phyloP scores from a whole-genome alignment of 2,888 invertebrate genomes.

The Drosophila mayaguana region DNA sequence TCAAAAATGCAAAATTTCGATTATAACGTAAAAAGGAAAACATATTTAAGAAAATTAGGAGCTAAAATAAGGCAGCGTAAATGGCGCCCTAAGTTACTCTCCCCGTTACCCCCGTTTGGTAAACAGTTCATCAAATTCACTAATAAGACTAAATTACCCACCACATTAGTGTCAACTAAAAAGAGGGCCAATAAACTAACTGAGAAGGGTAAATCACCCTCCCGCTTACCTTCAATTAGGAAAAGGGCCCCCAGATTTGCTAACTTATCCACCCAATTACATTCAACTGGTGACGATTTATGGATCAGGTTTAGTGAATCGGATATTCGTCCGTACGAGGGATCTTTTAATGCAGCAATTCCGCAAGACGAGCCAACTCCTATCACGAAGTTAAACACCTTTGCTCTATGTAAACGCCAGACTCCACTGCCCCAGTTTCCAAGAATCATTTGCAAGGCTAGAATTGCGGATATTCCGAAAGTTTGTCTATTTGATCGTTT shows the following conservation, averaged over 20 bases:
- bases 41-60: not conserved
- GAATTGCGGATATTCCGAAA: conserved; percentile 27
- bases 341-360: not conserved
- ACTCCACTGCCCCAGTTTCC: fast-evolving
- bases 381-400: not conserved
- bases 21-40: not conserved
- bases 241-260: not conserved
- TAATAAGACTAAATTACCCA: too few relatives aligned
- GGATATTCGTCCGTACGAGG: not conserved
- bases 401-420: too few relatives aligned
- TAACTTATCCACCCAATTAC: not conserved
- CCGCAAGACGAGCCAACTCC: not conserved
- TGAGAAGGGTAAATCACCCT: too few relatives aligned
- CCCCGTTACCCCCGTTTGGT: too few relatives aligned
- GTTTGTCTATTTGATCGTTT: conserved; percentile 24
- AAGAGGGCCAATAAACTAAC: too few relatives aligned
- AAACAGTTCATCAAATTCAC: too few relatives aligned
- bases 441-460: fast-evolving
- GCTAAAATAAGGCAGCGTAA: too few relatives aligned
- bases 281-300: conserved; percentile 20
- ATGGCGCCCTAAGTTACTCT: too few relatives aligned
- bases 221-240: too few relatives aligned
- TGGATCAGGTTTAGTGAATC: conserved; percentile 18
- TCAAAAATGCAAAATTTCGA: not conserved
- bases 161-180: too few relatives aligned